Base-by-base conservation (phyloP, 1,140 invertebrate genomes). In the Microplitis mediator region DNA sequence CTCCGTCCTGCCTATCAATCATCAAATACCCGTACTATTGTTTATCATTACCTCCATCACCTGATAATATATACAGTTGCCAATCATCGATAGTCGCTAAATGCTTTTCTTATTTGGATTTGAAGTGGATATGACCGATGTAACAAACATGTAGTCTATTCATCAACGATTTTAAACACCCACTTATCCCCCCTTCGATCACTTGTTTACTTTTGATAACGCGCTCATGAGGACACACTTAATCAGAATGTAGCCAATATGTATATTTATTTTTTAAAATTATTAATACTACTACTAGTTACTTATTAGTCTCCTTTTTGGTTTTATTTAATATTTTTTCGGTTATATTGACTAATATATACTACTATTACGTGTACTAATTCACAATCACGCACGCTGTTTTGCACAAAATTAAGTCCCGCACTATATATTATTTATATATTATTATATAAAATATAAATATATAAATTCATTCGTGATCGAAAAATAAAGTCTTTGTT, bases 81-180 rank as follows among this genome's bases (percentile, higher is more conserved):
- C 32, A 65, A 75, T 69, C 51, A 58, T 74, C 56, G 61, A 67
- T 75, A 78, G 77, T 75, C 74, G 77, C 77, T 75, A 76, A 75
- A 74, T 72, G 77, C 77, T 78, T 78, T 78, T 76, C 72, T 76
- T 72, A 78, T 75, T 78, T 78, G 75, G 75, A 78, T 78, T 78
- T 78, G 77, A 78, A 75, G 75, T 78, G 77, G 77, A 78, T 78
- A 78, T 78, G 75, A 76, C 77, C 75, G 69, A 76, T 75, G 56
- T 75, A 74, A 75, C 68, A 63, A 72, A 78, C 54, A 71, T 73
- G 66, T 71, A 73, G 50, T 45, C 75, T 73, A 73, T 71, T 52
- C 68, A 72, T 72, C 58, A 74, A 64, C 34, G 54, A 73, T 64
- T 71, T 60, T 52, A 62, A 54, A 60, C 23, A n/a, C 36, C 50